A percentile compares a stretch with the other conserved stretches of the same genome.
phyloP scores from a whole-genome alignment of 2,113 vertebrate species.

The Oenanthe oenanthe region DNA sequence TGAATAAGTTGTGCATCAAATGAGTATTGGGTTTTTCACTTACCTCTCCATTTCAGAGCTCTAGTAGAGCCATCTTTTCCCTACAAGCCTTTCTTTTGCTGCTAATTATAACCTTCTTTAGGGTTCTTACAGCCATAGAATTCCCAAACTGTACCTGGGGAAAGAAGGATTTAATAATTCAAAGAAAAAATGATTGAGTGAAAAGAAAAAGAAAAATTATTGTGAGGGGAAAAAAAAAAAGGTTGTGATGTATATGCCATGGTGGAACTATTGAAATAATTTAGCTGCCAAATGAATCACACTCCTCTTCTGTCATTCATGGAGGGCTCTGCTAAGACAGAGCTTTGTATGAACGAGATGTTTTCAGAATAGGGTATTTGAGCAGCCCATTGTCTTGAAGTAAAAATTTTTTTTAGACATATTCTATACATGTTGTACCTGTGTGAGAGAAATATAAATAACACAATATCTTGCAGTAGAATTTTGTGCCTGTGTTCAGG shows the following conservation, averaged over 20 bases:
- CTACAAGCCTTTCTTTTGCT: slow-evolving; percentile 25
- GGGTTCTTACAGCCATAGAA: slow-evolving; percentile 37
- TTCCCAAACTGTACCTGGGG: slow-evolving; percentile 33
- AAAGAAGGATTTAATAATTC: slow-evolving; percentile 55
- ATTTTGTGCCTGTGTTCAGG: background rate
- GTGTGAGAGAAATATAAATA: slow-evolving; percentile 28
- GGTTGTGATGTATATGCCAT: slow-evolving; percentile 52
- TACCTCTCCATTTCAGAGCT: slow-evolving; percentile 57
- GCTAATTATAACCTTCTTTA: slow-evolving; percentile 56
- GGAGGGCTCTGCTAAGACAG: background rate
- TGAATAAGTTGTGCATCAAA: slow-evolving; percentile 26
- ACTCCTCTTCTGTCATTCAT: slow-evolving; percentile 10
- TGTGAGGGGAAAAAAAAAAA: background rate
- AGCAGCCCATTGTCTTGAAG: slow-evolving; percentile 27
- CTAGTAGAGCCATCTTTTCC: slow-evolving; percentile 24
- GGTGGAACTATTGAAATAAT: slow-evolving; percentile 73
- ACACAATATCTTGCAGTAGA: background rate
- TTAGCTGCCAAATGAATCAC: slow-evolving; percentile 71
- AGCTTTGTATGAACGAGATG: background rate
- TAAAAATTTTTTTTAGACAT: slow-evolving; percentile 44
- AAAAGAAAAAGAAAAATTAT: slow-evolving; percentile 22
- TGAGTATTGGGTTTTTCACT: slow-evolving; percentile 35
- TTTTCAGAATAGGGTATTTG: background rate
- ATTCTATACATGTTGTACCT: background rate
- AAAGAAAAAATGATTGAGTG: slow-evolving; percentile 36